phyloP scores from a whole-genome alignment of 2,888 invertebrate species.

The Pristionchus arcanus region DNA sequence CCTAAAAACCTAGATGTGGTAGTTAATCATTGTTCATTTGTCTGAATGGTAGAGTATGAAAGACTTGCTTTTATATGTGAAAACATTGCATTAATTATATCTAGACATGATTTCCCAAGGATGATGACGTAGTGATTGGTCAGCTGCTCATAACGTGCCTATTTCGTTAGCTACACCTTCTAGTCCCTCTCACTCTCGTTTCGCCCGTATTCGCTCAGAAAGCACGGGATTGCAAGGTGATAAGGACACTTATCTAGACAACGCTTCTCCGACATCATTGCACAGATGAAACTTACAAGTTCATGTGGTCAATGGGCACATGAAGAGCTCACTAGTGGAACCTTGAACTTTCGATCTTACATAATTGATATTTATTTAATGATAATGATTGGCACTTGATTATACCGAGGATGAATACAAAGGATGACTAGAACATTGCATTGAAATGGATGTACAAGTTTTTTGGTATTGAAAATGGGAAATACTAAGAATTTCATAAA shows the following conservation, averaged over 20 bases:
- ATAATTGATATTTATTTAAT: too few relatives aligned
- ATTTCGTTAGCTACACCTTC: not conserved
- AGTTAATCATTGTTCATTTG: too few relatives aligned
- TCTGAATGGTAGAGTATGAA: too few relatives aligned
- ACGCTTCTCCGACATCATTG: not conserved
- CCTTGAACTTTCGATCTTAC: too few relatives aligned
- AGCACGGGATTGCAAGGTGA: not conserved
- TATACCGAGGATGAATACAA: not conserved
- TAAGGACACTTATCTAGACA: not conserved
- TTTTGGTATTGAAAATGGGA: too few relatives aligned
- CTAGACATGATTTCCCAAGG: too few relatives aligned
- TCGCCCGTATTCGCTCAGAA: constrained; percentile 1
- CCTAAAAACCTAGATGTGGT: too few relatives aligned
- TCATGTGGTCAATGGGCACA: too few relatives aligned
- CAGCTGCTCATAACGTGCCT: not conserved
- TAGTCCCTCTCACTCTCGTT: not conserved
- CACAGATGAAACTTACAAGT: too few relatives aligned
- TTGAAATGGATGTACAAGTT: not conserved
- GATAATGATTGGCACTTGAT: too few relatives aligned
- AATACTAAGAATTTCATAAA: too few relatives aligned
- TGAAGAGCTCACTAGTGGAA: too few relatives aligned
- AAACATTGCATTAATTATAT: not conserved
- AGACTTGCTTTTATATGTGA: not conserved
- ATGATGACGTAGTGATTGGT: not conserved
- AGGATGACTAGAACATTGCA: not conserved